These are phyloP conservation scores for Athalia circularis DNA, from an alignment of 2,888 invertebrate genomes.

Conservation along the genomic window DNA sequence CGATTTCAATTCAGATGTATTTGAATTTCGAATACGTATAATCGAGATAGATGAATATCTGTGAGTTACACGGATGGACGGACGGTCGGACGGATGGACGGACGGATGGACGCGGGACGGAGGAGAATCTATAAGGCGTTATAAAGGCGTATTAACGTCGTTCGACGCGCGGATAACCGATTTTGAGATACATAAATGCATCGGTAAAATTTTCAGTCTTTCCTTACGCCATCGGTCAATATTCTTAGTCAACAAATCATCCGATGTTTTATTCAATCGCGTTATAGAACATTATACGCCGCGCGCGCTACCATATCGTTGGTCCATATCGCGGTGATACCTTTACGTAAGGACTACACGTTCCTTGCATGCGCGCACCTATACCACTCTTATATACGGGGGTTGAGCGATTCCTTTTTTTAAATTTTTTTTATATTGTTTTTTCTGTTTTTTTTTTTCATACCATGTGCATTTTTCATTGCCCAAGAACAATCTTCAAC, in stretches of 20 bases:
- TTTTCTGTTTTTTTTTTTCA: too few relatives aligned
- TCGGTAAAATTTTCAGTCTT: conserved; percentile 56
- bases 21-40: conserved; percentile 53
- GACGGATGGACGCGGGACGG: conserved; percentile 17
- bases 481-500: background rate
- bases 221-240: conserved; percentile 46
- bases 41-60: conserved; percentile 48
- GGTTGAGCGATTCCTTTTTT: conserved; percentile 21
- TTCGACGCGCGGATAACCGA: conserved; percentile 34
- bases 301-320: conserved; percentile 57
- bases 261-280: conserved; percentile 44
- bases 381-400: background rate
- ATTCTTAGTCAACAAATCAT: conserved; percentile 42
- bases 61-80: conserved; percentile 17
- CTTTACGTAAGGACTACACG: conserved; percentile 62
- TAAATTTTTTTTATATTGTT: conserved; percentile 19
- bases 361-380: background rate
- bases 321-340: conserved; percentile 53
- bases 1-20: conserved; percentile 47
- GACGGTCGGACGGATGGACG: background rate
- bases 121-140: conserved; percentile 60
- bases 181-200: conserved; percentile 69
- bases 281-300: conserved; percentile 67
- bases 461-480: background rate
- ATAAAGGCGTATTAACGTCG: conserved; percentile 32